Evolutionary conservation across 2,888 invertebrate species (phyloP).

Genomic region (Agrochola circellaris): DNA sequence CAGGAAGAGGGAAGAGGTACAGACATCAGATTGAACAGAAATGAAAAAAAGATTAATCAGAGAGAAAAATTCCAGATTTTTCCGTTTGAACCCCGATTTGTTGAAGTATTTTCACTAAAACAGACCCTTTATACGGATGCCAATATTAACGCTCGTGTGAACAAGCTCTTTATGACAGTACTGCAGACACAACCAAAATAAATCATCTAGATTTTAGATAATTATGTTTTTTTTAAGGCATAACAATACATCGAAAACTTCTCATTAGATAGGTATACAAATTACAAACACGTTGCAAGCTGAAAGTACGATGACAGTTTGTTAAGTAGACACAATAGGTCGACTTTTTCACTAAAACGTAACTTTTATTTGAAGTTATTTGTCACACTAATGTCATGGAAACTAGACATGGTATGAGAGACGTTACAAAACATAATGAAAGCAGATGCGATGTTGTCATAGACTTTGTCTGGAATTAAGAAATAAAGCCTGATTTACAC

Average conservation of each 20-base stretch:
- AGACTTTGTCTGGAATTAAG: neutral
- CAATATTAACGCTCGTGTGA: slow-evolving; percentile 19
- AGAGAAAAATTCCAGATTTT: neutral
- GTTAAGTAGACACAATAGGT: neutral
- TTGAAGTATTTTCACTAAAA: neutral
- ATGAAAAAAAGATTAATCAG: neutral
- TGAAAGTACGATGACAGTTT: neutral
- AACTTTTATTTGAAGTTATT: slow-evolving; percentile 27
- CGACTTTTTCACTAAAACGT: slow-evolving; percentile 2
- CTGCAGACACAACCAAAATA: too few species aligned
- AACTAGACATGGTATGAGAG: neutral
- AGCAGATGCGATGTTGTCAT: neutral
- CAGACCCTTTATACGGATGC: neutral
- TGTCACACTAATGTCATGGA: slow-evolving; percentile 8
- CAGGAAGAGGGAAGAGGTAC: too few species aligned
- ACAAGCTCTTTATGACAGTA: neutral
- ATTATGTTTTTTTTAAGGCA: too few species aligned
- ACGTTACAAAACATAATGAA: neutral
- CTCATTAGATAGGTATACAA: neutral
- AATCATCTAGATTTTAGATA: neutral
- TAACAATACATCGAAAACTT: neutral
- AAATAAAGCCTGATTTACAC: neutral
- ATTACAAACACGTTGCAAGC: neutral
- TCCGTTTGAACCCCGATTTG: neutral
- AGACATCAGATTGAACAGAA: neutral